Percentiles rank a stretch among this genome's conserved stretches.
phyloP scores from a whole-genome alignment of 2,888 invertebrate genomes.

The Eupithecia pulchellata region DNA sequence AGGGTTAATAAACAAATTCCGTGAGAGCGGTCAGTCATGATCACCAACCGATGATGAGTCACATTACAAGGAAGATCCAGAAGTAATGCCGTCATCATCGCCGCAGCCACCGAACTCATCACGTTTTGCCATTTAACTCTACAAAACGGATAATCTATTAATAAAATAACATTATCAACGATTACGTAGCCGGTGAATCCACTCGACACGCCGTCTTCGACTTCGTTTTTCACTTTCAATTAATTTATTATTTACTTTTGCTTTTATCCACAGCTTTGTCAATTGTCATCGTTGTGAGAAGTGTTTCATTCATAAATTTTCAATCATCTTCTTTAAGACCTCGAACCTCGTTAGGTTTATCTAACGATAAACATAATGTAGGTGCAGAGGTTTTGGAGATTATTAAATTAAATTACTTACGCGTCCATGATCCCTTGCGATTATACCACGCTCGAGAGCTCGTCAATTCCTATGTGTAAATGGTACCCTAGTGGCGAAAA shows the following conservation, averaged over 20 bases:
- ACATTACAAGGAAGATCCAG: constrained; percentile 78
- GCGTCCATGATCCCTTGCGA: neutral
- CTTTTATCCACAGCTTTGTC: constrained; percentile 32
- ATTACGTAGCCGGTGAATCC: constrained; percentile 32
- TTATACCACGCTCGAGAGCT: neutral
- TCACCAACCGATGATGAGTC: constrained; percentile 68
- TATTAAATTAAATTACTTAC: neutral
- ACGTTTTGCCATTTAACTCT: constrained; percentile 58
- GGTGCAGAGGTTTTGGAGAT: neutral
- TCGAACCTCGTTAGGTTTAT: neutral
- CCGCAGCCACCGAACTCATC: constrained; percentile 52
- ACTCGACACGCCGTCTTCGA: constrained; percentile 32
- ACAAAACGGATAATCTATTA: constrained; percentile 51
- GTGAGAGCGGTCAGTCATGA: constrained; percentile 73
- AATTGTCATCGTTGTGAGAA: constrained; percentile 15
- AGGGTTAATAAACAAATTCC: constrained; percentile 72
- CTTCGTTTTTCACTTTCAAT: constrained; percentile 41
- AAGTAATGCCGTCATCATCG: constrained; percentile 75
- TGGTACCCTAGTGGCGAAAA: neutral
- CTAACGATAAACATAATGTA: neutral
- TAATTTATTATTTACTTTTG: constrained; percentile 37
- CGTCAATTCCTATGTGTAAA: neutral
- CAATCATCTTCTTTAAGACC: neutral
- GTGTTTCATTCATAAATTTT: constrained; percentile 4
- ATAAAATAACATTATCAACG: constrained; percentile 45